Evolutionary conservation across 2,797 vertebrate species (phyloP), one percentile per base, ranked within the genome.

Genomic region (Cheirogaleus major): DNA sequence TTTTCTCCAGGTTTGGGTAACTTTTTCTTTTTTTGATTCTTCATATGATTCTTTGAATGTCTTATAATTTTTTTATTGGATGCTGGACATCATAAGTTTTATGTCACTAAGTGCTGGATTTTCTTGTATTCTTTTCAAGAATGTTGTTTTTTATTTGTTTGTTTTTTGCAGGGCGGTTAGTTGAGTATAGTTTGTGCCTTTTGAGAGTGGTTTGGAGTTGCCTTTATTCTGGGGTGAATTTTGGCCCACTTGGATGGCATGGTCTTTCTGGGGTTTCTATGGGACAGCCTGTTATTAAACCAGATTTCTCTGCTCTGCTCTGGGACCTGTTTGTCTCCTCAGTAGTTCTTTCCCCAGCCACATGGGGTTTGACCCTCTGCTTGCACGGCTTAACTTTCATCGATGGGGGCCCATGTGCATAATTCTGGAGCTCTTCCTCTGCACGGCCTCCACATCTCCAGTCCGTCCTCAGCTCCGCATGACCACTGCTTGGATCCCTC

Each of bases 41-140:
- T 82, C 48, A 15, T 67, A 23, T 59, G 15, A 63, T 25, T 81
- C 52, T 82, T 78, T 73, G 38, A 69, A 72, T 30, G 7, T 81
- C 85, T 63, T 59, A 15, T 61, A 63, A n/a, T 43, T 91, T 86
- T 86, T 69, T 43, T 11, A 83, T 35, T 63, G 57, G 35, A 81
- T 91, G 73, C 41, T 78, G 2, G 59, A 78, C 30, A 38, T 52
- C 41, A 12, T 59, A 32, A 70, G 43, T 83, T 91, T 72, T 48
- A 85, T 41, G n/a, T 55, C 85, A 38, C 43, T 55, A 3, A 11
- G 9, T 57, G 35, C 52, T 95, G n/a, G 32, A 23, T 63, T 45
- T 55, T 43, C 59, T 69, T 81, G 45, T 45, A 48, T 70, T 82
- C 43, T 82, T 87, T 94, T 67, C 35, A 63, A 38, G 52, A 89